Base-by-base conservation (phyloP, 2,888 invertebrate genomes). In the Augochlorella aurata region DNA sequence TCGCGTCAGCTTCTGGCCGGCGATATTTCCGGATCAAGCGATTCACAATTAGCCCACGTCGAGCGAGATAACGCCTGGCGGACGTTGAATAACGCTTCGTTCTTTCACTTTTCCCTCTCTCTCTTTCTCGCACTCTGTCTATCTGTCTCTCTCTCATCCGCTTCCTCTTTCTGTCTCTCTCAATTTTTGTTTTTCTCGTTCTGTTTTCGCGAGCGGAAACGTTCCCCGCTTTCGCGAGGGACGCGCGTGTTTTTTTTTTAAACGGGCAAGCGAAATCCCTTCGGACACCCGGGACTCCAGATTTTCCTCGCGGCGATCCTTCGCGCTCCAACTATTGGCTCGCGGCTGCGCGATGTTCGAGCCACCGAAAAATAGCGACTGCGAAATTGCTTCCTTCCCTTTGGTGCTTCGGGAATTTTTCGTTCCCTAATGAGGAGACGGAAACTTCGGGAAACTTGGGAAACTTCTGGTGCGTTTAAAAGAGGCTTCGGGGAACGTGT, bases 1-100 rank as follows among this genome's bases (percentile, higher is more conserved):
- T 74, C 74, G 24, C 44, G 54, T 66, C 74, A 38, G 38, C 38
- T 52, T 50, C 49, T 18, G 45, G 1, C 16, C 18, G 66, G 16
- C 47, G 74, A 66, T 47, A 49, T 67, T 77, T 74, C 54, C 44
- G 66, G 18, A 49, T 73, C 54, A 38, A 63, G 38, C 72, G 63
- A 50, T 76, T 72, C 61, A 47, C 63, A 77, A 77, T 77, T 74
- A 66, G 49, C 54, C 50, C 12, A 18, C n/a, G 21, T 75, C 58
- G 29, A 16, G 29, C 18, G 70, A 38, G 70, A 38, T 54, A 58
- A 29, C 54, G 70, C 44, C 38, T 18, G 9, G 63, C 29, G 63
- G 63, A 63, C 38, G 38, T 38, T 63, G 63, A 63, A 63, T 63
- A 63, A 63, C 63, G 38, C 9, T n/a, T 1, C 38, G 4, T 18